Evolutionary conservation across 2,113 vertebrate genomes (phyloP), one percentile per base, ranked within the genome.

Genomic region (Thinocorus orbignyianus): DNA sequence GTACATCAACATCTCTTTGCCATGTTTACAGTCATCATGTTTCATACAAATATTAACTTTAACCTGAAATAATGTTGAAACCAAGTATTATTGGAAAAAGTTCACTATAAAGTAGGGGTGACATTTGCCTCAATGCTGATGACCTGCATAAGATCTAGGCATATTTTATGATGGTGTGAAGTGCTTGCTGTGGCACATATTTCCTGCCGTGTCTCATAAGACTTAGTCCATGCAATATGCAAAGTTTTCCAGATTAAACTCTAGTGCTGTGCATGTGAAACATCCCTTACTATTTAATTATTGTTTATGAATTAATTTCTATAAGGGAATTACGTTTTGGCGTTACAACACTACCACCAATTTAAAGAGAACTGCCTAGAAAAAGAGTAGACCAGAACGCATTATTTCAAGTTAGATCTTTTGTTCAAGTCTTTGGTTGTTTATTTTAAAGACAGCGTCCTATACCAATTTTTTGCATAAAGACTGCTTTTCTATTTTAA

Each of bases 291-390:
- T 73, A 83, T 82, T 89, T 88, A 72, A 86, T 88, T 84, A 86
- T 31, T 95, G 64, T 81, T 92, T 81, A 94, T 86, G 3, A 77
- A 81, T 93, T 66, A 24, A 80, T 86, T 88, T 92, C 64, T 83
- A 62, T 30, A 83, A 33, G 26, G 41, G 26, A 17, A 41, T 86
- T 81, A 80, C 3, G 4, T 51, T 88, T 88, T 58, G 5, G 6
- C 71, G 68, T 94, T 83, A 86, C 92, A 83, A 80, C 41, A 62
- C 23, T 51, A 80, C 31, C 33, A 62, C 33, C 13, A 86, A 54
- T 70, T 66, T 85, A 80, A 82, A 86, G 24, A 88, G 37, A 94
- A 57, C 55, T 72, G 39, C 60, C 58, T 49, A 90, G 60, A 54
- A 90, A 91, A 87, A 72, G 17, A 70, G 5, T 20, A 64, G 54